phyloP scores from a whole-genome alignment of 2,797 vertebrate genomes.

The Sparus aurata region DNA sequence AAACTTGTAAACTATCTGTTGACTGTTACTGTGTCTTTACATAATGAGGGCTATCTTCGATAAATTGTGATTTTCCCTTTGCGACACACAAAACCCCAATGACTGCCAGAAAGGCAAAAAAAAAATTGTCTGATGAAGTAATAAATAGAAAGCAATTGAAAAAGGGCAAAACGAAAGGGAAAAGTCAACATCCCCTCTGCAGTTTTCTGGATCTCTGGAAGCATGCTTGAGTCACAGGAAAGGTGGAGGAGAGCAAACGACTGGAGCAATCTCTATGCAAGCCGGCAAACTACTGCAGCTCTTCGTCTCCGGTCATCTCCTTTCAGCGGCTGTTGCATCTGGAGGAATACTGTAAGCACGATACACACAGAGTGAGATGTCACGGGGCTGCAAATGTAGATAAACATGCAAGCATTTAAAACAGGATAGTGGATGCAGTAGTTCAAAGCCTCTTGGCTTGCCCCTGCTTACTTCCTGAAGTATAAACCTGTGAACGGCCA shows the following conservation, averaged over 20 bases:
- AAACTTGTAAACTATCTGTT: conserved; percentile 31
- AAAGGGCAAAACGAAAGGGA: conserved; percentile 6
- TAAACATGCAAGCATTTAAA: conserved; percentile 29
- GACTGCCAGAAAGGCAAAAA: conserved; percentile 22
- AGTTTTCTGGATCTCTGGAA: conserved; percentile 33
- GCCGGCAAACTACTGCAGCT: conserved; percentile 45
- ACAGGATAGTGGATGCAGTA: neutral
- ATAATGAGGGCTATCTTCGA: conserved; percentile 65
- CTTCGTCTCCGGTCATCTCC: conserved; percentile 38
- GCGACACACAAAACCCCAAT: conserved; percentile 32
- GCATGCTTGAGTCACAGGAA: conserved; percentile 16
- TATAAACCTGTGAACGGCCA: conserved; percentile 19
- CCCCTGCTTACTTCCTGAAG: conserved; percentile 1
- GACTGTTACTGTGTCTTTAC: conserved; percentile 63
- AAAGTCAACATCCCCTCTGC: neutral
- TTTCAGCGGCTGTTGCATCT: conserved; percentile 5
- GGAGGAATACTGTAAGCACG: neutral
- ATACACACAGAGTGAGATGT: conserved; percentile 16
- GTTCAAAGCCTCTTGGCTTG: conserved; percentile 13
- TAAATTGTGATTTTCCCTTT: conserved; percentile 34
- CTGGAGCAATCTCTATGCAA: conserved; percentile 72
- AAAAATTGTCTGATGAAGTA: conserved; percentile 3
- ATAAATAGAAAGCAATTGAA: conserved; percentile 21
- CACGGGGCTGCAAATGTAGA: conserved; percentile 30
- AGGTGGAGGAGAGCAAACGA: conserved; percentile 9